Conservation (phyloP, 64 coral and sea anemone genomes). For the Catalaphyllia jardinei region DNA sequence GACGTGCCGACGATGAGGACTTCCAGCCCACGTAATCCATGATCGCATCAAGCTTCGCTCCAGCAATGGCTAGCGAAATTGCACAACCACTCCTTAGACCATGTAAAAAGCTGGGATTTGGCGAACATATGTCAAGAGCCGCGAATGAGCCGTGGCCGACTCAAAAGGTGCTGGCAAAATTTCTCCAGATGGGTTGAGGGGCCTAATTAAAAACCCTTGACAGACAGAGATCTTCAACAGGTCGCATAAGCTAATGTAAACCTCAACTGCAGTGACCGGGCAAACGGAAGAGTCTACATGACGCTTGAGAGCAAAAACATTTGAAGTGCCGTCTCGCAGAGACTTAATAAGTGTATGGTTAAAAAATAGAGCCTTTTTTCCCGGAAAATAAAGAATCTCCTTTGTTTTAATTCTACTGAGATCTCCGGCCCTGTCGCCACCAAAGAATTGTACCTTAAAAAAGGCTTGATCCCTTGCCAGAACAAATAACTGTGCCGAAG, state of each 20-base stretch:
- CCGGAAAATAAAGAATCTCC: too few relatives aligned
- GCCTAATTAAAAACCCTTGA: slow-evolving; percentile 14
- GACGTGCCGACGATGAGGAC: background rate
- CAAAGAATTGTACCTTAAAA: background rate
- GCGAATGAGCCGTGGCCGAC: background rate
- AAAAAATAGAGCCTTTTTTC: too few relatives aligned
- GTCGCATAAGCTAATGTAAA: slow-evolving; percentile 34
- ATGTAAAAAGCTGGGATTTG: background rate
- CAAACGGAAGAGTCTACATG: background rate
- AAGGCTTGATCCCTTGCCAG: slow-evolving; percentile 28
- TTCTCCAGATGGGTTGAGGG: background rate
- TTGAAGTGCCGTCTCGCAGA: slow-evolving; percentile 14
- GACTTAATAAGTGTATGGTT: too few relatives aligned
- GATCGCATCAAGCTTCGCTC: background rate
- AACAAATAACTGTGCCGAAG: slow-evolving; percentile 1
- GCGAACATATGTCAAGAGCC: background rate
- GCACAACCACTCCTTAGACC: too few relatives aligned
- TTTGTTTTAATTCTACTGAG: too few relatives aligned
- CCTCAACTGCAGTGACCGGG: slow-evolving; percentile 18
- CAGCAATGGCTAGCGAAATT: background rate
- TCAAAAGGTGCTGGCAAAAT: background rate
- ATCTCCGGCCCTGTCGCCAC: too few relatives aligned
- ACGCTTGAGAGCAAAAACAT: slow-evolving; percentile 38
- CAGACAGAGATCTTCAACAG: slow-evolving; percentile 9
- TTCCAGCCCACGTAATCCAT: slow-evolving; percentile 20